phyloP scores from a whole-genome alignment of 2,113 vertebrate species.

The Lynx canadensis region DNA sequence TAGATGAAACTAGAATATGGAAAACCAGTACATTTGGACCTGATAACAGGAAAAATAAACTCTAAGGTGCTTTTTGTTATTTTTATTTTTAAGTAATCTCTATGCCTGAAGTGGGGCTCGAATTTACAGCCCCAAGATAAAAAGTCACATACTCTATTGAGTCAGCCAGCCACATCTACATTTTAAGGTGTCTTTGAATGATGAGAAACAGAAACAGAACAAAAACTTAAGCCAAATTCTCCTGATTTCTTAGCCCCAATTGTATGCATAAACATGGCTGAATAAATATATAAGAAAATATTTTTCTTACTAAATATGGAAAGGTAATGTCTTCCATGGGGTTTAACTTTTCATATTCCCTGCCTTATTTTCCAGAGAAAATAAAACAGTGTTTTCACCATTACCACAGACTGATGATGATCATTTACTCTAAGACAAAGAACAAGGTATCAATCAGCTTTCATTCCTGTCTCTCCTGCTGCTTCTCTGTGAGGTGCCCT shows the following conservation, averaged over 20 bases:
- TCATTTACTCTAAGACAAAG: constrained; percentile 31
- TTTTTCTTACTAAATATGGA: constrained; percentile 33
- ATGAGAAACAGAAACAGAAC: constrained; percentile 41
- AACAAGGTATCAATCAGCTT: constrained; percentile 12
- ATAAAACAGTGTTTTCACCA: not conserved
- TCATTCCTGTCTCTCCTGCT: not conserved
- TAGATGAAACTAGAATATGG: not conserved
- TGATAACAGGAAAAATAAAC: constrained; percentile 1
- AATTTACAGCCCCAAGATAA: not conserved
- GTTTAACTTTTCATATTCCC: constrained; percentile 34
- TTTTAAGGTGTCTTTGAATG: not conserved
- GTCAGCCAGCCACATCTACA: not conserved
- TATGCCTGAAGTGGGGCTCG: not conserved
- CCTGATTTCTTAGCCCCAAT: not conserved
- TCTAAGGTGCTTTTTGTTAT: not conserved
- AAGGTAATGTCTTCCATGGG: not conserved
- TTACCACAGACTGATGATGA: not conserved
- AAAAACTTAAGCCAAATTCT: constrained; percentile 41
- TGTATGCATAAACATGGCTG: not conserved
- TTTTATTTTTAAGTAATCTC: not conserved
- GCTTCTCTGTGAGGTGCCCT: not conserved
- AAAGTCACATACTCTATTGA: not conserved
- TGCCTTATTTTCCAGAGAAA: not conserved
- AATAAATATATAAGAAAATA: constrained; percentile 2
- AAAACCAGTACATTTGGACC: not conserved